These are phyloP conservation scores for Apistogramma diplotaenia DNA, from an alignment of 2,113 vertebrate genomes.

Conservation along the genomic window DNA sequence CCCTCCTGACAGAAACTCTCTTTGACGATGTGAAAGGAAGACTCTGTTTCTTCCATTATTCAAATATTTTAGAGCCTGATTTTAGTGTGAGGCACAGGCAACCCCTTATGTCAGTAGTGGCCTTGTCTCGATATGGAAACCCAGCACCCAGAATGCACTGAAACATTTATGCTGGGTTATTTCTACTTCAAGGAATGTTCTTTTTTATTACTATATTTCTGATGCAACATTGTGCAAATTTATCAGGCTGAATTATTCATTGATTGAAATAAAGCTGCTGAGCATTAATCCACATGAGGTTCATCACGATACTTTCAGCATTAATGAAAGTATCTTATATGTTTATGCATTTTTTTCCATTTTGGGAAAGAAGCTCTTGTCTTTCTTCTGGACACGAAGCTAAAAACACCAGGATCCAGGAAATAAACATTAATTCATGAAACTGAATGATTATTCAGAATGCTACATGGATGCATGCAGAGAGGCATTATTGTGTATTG, in stretches of 20 bases:
- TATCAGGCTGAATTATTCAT: slow-evolving; percentile 71
- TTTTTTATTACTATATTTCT: slow-evolving; percentile 73
- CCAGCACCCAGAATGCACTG: slow-evolving; percentile 55
- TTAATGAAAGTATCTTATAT: slow-evolving; percentile 22
- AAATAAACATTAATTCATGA: slow-evolving; percentile 48
- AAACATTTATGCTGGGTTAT: slow-evolving; percentile 75
- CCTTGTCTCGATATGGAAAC: slow-evolving; percentile 39
- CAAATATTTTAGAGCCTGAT: slow-evolving; percentile 74
- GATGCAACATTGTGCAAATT: slow-evolving; percentile 77
- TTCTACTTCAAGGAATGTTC: slow-evolving; percentile 72
- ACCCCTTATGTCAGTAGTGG: slow-evolving; percentile 46
- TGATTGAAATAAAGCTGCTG: slow-evolving; percentile 65
- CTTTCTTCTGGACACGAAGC: slow-evolving; percentile 18
- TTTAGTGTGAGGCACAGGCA: slow-evolving; percentile 63
- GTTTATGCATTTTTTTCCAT: slow-evolving; percentile 26
- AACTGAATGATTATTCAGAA: slow-evolving; percentile 42
- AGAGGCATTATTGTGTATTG: slow-evolving; percentile 41
- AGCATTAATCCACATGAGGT: slow-evolving; percentile 35
- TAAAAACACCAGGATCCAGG: slow-evolving; percentile 32
- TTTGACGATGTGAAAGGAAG: slow-evolving; percentile 75
- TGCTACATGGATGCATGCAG: slow-evolving; percentile 47
- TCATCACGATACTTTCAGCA: slow-evolving; percentile 31
- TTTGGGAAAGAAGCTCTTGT: slow-evolving; percentile 20
- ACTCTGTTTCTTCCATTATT: slow-evolving; percentile 77
- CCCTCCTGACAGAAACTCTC: slow-evolving; percentile 74